Percentiles rank a stretch among this genome's conserved stretches.
Evolutionary conservation across 2,797 vertebrate species (phyloP).

Genomic region (Euthynnus affinis): DNA sequence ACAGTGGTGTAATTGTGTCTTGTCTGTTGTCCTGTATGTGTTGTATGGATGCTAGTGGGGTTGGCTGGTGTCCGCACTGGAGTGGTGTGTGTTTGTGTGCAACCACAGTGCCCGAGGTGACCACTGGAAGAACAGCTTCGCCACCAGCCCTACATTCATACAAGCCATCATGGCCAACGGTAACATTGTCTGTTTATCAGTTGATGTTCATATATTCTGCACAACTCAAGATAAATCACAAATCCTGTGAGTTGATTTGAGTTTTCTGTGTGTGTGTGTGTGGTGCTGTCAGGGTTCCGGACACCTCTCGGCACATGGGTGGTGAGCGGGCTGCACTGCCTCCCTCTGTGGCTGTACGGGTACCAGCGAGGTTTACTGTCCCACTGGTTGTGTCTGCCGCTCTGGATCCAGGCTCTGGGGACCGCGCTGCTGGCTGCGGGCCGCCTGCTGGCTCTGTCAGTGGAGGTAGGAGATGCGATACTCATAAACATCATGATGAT

Average conservation of each 20-base stretch:
- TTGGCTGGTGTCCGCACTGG: conserved; percentile 80
- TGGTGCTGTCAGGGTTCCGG: conserved; percentile 66
- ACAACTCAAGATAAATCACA: not conserved
- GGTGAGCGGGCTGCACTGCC: conserved; percentile 77
- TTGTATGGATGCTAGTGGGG: conserved; percentile 71
- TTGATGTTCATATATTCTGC: not conserved
- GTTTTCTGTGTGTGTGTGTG: conserved; percentile 3
- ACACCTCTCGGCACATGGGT: conserved; percentile 76
- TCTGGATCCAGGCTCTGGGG: conserved; percentile 64
- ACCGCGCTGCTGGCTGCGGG: conserved; percentile 70
- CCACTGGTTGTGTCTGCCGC: conserved; percentile 45
- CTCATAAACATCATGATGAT: not conserved
- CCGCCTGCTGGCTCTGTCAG: conserved; percentile 73
- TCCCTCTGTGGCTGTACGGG: conserved; percentile 81
- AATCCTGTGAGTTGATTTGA: not conserved
- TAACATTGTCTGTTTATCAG: conserved; percentile 31
- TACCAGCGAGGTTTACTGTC: conserved; percentile 44
- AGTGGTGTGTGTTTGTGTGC: conserved; percentile 87
- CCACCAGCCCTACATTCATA: conserved; percentile 69
- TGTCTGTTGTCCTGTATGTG: not conserved
- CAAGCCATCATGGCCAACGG: conserved; percentile 81
- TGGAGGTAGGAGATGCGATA: conserved; percentile 66
- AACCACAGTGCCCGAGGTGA: conserved; percentile 79
- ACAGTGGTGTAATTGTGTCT: not conserved
- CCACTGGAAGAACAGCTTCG: conserved; percentile 81